Evolutionary conservation across 2,113 vertebrate genomes (phyloP).

Genomic region (Athene cunicularia): DNA sequence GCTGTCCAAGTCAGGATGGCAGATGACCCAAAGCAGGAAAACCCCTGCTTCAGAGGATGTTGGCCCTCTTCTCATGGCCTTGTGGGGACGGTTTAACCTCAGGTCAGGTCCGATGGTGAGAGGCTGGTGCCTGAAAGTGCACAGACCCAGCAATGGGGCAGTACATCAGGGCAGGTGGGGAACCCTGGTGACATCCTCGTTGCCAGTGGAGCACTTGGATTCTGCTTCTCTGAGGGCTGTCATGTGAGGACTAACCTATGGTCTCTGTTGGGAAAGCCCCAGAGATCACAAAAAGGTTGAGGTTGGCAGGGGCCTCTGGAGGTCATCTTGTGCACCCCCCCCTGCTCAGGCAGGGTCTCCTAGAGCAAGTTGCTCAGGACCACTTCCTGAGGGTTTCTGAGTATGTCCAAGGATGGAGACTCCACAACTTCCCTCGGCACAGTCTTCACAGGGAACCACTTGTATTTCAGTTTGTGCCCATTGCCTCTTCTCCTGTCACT

Average conservation of each 20-base stretch:
- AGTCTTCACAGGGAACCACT: neutral
- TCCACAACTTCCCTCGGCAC: neutral
- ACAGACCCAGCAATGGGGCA: neutral
- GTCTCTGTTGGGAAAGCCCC: neutral
- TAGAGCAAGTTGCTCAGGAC: neutral
- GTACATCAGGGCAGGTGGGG: rapidly evolving
- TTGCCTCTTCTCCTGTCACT: neutral
- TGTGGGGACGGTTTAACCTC: neutral
- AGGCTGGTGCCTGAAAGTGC: rapidly evolving
- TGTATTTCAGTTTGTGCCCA: neutral
- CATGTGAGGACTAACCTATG: rapidly evolving
- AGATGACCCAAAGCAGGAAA: neutral
- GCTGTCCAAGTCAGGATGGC: rapidly evolving
- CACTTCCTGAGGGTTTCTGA: rapidly evolving
- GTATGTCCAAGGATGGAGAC: neutral
- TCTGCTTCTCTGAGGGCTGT: neutral
- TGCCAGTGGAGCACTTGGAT: neutral
- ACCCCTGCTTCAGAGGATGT: neutral
- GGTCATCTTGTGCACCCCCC: neutral
- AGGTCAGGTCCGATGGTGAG: neutral
- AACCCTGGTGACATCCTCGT: neutral
- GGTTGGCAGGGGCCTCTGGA: neutral
- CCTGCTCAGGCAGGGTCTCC: neutral
- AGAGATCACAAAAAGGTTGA: neutral
- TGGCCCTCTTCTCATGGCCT: neutral